Evolutionary conservation across 64 coral and sea anemone genomes (phyloP).

Genomic region (Montipora efflorescens): DNA sequence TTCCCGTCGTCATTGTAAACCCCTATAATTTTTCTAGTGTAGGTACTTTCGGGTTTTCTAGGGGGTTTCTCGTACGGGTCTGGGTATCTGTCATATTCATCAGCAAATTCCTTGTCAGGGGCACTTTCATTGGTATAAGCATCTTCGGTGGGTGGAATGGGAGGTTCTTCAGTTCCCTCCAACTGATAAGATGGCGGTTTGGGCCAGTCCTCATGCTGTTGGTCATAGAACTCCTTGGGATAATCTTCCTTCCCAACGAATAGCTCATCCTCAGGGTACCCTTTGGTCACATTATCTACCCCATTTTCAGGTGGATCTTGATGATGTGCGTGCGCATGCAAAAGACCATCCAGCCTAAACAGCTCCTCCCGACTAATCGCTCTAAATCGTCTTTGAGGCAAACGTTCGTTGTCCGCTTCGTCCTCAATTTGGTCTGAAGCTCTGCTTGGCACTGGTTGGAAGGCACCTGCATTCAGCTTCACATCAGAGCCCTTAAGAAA

Average conservation of each 20-base stretch:
- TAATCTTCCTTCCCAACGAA: background rate
- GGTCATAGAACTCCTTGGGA: background rate
- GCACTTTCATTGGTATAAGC: conserved; percentile 5
- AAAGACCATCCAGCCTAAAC: conserved; percentile 48
- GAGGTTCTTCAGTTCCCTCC: background rate
- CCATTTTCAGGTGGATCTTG: conserved; percentile 29
- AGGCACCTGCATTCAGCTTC: conserved; percentile 26
- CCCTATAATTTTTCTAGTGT: conserved; percentile 36
- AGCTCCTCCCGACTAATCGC: conserved; percentile 14
- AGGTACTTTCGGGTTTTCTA: conserved; percentile 32
- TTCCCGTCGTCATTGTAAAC: conserved; percentile 33
- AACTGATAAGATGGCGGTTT: background rate
- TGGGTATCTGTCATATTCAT: conserved; percentile 1
- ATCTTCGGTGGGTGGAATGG: background rate
- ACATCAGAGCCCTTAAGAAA: conserved; percentile 35
- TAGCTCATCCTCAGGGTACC: background rate
- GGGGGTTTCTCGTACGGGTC: conserved; percentile 24
- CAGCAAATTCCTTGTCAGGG: background rate
- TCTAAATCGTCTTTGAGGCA: conserved; percentile 22
- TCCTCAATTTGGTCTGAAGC: background rate
- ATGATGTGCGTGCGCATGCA: conserved; percentile 30
- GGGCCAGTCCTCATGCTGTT: background rate
- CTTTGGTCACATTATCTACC: background rate
- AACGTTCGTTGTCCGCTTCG: background rate
- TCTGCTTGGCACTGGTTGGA: conserved; percentile 26